These are phyloP conservation scores for Metalampra italica DNA, from an alignment of 2,888 invertebrate species.

Conservation along the genomic window DNA sequence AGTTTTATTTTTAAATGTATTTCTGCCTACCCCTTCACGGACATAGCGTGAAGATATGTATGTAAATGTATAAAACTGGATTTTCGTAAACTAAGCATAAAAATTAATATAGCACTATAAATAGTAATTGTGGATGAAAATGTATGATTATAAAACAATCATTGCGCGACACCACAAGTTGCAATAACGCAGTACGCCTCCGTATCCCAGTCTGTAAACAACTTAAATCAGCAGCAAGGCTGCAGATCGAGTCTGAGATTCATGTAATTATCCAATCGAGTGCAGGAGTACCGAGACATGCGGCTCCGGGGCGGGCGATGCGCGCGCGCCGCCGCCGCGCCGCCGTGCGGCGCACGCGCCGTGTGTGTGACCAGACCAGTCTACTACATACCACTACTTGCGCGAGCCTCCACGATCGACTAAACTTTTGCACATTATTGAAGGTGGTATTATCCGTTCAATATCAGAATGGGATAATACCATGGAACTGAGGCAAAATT, in stretches of 20 bases:
- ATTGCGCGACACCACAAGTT: background rate
- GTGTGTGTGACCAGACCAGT: slow-evolving; percentile 52
- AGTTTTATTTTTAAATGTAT: too few species aligned
- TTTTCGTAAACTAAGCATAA: too few species aligned
- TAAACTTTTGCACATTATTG: background rate
- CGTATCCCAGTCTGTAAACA: slow-evolving; percentile 10
- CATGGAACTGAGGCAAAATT: too few species aligned
- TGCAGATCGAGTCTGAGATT: slow-evolving; percentile 50
- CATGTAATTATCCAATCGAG: slow-evolving; percentile 70
- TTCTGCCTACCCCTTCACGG: too few species aligned
- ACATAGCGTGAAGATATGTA: too few species aligned
- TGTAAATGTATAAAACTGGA: too few species aligned
- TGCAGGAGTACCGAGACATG: slow-evolving; percentile 49
- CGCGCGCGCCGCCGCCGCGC: slow-evolving; percentile 8
- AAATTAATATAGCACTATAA: too few species aligned
- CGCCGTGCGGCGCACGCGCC: slow-evolving; percentile 45
- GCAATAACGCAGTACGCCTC: slow-evolving; percentile 4
- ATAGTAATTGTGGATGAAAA: too few species aligned
- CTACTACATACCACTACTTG: background rate
- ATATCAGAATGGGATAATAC: too few species aligned
- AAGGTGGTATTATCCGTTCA: background rate
- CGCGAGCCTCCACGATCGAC: background rate
- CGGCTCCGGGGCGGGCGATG: slow-evolving; percentile 12
- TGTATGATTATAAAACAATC: background rate
- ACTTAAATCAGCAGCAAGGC: slow-evolving; percentile 48